phyloP scores from a whole-genome alignment of 2,888 invertebrate species.

The Acanthosepion pharaonis region DNA sequence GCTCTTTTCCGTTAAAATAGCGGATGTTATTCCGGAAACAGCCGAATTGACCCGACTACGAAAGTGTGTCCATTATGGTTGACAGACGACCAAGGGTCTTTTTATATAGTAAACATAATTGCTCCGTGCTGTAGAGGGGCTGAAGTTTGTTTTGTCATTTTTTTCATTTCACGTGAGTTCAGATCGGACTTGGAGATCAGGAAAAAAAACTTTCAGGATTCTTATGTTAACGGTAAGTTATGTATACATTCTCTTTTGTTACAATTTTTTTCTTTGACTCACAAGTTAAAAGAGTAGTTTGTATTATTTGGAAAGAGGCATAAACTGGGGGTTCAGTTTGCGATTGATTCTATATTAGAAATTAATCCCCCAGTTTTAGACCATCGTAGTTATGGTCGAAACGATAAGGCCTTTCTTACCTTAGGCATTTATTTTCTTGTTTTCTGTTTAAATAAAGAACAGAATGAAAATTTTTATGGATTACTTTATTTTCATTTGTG shows the following conservation, averaged over 20 bases:
- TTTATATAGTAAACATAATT: not conserved
- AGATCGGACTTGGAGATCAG: not conserved
- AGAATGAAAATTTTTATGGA: not conserved
- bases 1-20: not conserved
- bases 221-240: not conserved
- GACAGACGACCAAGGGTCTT: conserved; percentile 25
- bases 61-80: conserved; percentile 33
- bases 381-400: not conserved
- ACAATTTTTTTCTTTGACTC: not conserved
- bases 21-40: conserved; percentile 2
- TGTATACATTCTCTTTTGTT: not conserved
- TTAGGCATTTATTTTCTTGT: not conserved
- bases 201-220: not conserved
- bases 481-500: not conserved
- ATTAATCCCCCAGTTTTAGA: not conserved
- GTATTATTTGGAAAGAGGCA: not conserved
- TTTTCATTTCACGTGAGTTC: not conserved
- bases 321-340: not conserved
- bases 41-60: conserved; percentile 4
- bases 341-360: not conserved
- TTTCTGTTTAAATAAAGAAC: not conserved
- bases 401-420: not conserved
- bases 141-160: not conserved
- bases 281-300: conserved; percentile 4
- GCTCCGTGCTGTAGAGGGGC: not conserved